A percentile compares a stretch with the other conserved stretches of the same genome.
Conservation (phyloP, 2,113 vertebrate genomes). For the Fulica atra region DNA sequence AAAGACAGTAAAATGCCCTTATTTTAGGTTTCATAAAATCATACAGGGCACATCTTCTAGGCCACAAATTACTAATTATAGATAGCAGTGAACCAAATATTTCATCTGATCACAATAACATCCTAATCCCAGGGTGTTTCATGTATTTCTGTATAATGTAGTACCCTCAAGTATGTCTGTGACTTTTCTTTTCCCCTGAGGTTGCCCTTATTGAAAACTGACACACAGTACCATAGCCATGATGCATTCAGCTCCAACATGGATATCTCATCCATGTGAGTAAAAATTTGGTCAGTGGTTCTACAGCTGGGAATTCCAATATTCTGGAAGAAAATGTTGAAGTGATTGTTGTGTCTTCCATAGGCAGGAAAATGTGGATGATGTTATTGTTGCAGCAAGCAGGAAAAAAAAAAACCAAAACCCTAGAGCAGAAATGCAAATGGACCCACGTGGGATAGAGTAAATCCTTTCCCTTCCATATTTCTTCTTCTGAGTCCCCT, state of each 20-base stretch:
- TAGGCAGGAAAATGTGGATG: not conserved
- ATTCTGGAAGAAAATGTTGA: not conserved
- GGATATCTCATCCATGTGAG: not conserved
- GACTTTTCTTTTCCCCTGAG: not conserved
- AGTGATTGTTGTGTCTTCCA: not conserved
- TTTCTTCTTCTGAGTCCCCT: not conserved
- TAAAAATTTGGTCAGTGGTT: not conserved
- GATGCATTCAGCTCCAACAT: not conserved
- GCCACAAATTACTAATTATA: constrained; percentile 60
- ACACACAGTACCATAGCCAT: no score
- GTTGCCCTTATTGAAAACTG: not conserved
- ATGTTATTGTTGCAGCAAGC: not conserved
- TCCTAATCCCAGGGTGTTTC: constrained; percentile 41
- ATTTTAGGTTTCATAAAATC: constrained; percentile 37
- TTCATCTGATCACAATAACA: constrained; percentile 7
- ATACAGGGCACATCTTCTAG: constrained; percentile 47
- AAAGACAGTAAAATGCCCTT: constrained; percentile 47
- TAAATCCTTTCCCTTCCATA: not conserved
- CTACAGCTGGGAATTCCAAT: not conserved
- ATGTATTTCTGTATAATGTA: not conserved
- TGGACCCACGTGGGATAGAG: not conserved
- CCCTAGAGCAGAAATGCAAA: not conserved
- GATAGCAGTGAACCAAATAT: constrained; percentile 49
- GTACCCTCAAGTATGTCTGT: not conserved
- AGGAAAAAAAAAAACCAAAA: not conserved